Evolutionary conservation across 1,140 invertebrate genomes (phyloP).

Genomic region (Pseudomyrmex concolor): DNA sequence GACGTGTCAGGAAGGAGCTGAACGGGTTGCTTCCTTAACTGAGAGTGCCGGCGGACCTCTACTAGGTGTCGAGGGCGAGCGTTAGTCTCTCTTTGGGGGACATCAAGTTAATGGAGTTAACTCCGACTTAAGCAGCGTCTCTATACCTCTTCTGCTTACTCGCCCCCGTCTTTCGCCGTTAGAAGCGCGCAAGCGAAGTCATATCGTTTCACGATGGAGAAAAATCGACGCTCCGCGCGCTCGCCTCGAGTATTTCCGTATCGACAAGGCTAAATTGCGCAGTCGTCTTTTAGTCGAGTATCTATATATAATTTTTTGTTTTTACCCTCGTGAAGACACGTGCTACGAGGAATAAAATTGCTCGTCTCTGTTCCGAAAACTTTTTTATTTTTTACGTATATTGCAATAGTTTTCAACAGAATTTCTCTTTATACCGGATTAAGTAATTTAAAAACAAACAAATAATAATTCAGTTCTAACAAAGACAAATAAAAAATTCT

Average conservation of each 20-base stretch:
- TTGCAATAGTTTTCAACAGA: background rate
- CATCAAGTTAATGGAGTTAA: conserved; percentile 71
- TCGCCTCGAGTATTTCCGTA: background rate
- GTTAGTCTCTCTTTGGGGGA: conserved; percentile 57
- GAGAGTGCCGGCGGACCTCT: conserved; percentile 34
- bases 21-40: conserved; percentile 54
- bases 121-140: conserved; percentile 58
- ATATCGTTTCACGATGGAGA: conserved; percentile 31
- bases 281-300: background rate
- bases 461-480: too few relatives aligned
- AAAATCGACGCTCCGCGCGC: conserved; percentile 26
- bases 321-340: background rate
- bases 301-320: too few relatives aligned
- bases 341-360: background rate
- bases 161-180: background rate
- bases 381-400: background rate
- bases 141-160: conserved; percentile 1
- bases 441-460: too few relatives aligned
- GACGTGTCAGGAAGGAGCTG: conserved; percentile 20
- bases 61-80: conserved; percentile 47
- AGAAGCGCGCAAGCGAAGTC: background rate
- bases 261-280: conserved; percentile 6
- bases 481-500: too few relatives aligned
- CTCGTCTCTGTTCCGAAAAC: too few relatives aligned
- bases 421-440: background rate